Evolutionary conservation across 2,888 invertebrate species (phyloP).

Genomic region (Xestia ashworthii): DNA sequence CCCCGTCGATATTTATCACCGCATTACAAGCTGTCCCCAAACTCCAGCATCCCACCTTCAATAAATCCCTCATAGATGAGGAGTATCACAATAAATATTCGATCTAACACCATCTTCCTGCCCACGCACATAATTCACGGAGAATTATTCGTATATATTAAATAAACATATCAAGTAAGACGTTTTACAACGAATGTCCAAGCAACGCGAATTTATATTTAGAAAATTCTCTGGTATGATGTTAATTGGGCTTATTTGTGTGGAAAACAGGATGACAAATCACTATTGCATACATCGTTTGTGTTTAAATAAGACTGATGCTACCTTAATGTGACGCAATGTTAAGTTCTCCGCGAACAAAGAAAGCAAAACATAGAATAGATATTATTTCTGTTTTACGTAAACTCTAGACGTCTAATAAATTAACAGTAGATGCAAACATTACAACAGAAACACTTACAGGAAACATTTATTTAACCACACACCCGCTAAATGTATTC

Average conservation of each 20-base stretch:
- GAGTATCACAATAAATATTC: conserved; percentile 87
- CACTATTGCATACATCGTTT: conserved; percentile 21
- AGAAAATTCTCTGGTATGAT: conserved; percentile 74
- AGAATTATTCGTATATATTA: conserved; percentile 89
- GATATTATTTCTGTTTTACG: conserved; percentile 11
- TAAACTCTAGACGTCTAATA: conserved; percentile 12
- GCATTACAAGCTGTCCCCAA: conserved; percentile 61
- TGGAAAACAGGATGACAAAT: conserved; percentile 51
- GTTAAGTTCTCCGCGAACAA: conserved; percentile 8
- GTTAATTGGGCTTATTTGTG: conserved; percentile 75
- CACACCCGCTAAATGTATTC: conserved; percentile 33
- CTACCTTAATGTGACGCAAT: conserved; percentile 29
- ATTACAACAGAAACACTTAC: conserved; percentile 16
- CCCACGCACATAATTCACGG: conserved; percentile 87
- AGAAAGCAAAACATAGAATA: not conserved
- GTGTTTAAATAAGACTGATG: conserved; percentile 34
- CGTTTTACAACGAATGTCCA: conserved; percentile 83
- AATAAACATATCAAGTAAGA: conserved; percentile 88
- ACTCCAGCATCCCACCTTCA: conserved; percentile 68
- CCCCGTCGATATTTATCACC: conserved; percentile 63
- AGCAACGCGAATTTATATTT: conserved; percentile 83
- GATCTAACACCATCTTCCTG: conserved; percentile 88
- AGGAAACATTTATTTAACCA: conserved; percentile 27
- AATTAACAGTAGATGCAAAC: not conserved
- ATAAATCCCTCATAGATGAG: conserved; percentile 87